Percentiles rank a stretch among this genome's conserved stretches.
phyloP scores from a whole-genome alignment of 1,140 invertebrate species.

The Orchesella cincta region DNA sequence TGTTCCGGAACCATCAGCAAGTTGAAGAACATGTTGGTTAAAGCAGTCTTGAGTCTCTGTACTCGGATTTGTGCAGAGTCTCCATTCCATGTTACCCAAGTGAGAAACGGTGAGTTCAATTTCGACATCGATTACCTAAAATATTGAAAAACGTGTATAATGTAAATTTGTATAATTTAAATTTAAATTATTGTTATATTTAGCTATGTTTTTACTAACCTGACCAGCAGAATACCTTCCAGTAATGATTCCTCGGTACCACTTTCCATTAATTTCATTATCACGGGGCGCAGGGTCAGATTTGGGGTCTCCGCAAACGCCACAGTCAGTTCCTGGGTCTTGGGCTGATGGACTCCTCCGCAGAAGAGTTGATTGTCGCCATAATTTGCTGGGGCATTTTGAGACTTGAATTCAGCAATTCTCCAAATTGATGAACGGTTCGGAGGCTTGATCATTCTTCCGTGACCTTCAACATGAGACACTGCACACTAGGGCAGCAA shows the following conservation, averaged over 20 bases:
- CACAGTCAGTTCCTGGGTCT: constrained; percentile 53
- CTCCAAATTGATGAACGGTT: not conserved
- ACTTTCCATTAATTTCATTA: constrained; percentile 55
- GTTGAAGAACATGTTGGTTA: constrained; percentile 54
- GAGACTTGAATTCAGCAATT: constrained; percentile 61
- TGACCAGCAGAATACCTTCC: constrained; percentile 51
- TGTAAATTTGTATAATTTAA: not conserved
- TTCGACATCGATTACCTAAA: constrained; percentile 46
- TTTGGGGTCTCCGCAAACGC: constrained; percentile 59
- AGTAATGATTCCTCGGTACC: constrained; percentile 54
- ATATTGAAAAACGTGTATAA: too few relatives aligned
- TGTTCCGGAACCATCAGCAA: constrained; percentile 24
- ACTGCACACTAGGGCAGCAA: too few relatives aligned
- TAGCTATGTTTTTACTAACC: constrained; percentile 37
- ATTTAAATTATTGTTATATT: not conserved
- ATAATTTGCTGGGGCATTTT: constrained; percentile 70
- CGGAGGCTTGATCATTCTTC: not conserved
- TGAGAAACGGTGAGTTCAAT: constrained; percentile 51
- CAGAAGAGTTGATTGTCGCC: constrained; percentile 70
- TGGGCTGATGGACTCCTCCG: constrained; percentile 25
- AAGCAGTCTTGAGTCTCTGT: constrained; percentile 53
- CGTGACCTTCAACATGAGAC: not conserved
- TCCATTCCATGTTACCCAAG: constrained; percentile 57
- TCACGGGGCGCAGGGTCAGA: constrained; percentile 52
- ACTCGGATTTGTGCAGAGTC: constrained; percentile 43